Evolutionary conservation across 2,888 invertebrate species (phyloP).

Genomic region (Epinotia demarniana): DNA sequence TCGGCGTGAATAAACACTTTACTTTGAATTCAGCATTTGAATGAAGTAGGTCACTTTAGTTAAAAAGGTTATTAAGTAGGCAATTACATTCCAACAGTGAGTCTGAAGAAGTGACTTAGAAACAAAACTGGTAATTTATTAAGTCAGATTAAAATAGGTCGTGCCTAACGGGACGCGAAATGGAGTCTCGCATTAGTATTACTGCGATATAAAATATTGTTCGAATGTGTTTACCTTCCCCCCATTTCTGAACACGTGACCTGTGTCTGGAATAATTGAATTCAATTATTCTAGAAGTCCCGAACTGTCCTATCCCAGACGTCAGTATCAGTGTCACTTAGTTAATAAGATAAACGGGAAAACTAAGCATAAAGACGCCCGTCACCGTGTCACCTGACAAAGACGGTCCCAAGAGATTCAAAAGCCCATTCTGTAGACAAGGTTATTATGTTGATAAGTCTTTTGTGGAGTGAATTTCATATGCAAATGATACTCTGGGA

Average conservation of each 20-base stretch:
- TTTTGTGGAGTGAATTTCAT: conserved; percentile 35
- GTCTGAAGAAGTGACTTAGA: no score
- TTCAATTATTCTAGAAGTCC: conserved; percentile 14
- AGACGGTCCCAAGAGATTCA: conserved; percentile 31
- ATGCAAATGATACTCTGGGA: conserved; percentile 30
- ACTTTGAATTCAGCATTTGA: not conserved
- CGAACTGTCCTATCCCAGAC: conserved; percentile 17
- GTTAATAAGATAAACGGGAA: conserved; percentile 21
- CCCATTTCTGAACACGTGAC: not conserved
- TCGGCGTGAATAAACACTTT: conserved; percentile 11
- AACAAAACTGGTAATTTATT: no score
- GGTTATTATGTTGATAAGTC: conserved; percentile 44
- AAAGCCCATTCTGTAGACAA: conserved; percentile 42
- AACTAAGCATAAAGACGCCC: conserved; percentile 23
- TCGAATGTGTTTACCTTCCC: not conserved
- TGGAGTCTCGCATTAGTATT: not conserved
- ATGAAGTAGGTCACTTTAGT: not conserved
- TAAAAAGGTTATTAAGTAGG: no score
- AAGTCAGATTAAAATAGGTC: no score
- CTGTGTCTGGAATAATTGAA: no score
- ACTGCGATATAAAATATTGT: not conserved
- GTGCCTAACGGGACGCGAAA: not conserved
- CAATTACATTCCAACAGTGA: no score
- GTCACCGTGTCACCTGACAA: conserved; percentile 39
- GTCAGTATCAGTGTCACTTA: conserved; percentile 12